A percentile compares a stretch with the other conserved stretches of the same genome.
Evolutionary conservation across 2,113 vertebrate species (phyloP).

Genomic region (Alouatta palliata): DNA sequence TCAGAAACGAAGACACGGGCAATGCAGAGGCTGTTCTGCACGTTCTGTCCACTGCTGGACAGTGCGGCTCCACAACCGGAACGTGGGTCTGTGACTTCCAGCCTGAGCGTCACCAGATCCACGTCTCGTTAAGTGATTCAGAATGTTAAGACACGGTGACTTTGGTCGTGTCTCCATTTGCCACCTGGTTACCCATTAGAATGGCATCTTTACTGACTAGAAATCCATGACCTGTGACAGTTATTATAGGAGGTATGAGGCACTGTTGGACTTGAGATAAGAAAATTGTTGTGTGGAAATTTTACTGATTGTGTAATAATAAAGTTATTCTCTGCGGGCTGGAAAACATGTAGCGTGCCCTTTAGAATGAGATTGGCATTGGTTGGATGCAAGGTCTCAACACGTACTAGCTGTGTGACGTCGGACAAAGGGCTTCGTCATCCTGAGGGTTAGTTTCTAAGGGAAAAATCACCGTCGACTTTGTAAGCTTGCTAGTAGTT

Average conservation of each 20-base stretch:
- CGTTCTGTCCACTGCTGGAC: not conserved
- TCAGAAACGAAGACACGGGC: not conserved
- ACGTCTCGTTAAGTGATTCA: not conserved
- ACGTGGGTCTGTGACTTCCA: not conserved
- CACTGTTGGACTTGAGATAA: not conserved
- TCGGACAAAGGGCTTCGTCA: not conserved
- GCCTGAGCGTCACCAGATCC: not conserved
- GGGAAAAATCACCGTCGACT: not conserved
- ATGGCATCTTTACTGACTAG: not conserved
- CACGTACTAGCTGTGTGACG: not conserved
- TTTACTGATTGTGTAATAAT: not conserved
- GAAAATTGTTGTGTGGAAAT: not conserved
- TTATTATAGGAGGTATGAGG: not conserved
- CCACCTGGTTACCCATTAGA: not conserved
- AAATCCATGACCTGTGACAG: not conserved
- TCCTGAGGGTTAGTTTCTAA: not conserved
- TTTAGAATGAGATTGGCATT: not conserved
- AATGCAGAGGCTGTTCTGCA: too few species aligned
- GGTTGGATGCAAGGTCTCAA: not conserved
- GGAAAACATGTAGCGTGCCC: not conserved
- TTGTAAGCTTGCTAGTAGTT: not conserved
- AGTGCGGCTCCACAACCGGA: not conserved
- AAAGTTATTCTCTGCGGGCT: not conserved
- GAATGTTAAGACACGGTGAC: not conserved
- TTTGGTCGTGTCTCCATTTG: not conserved